phyloP scores from a whole-genome alignment of 2,888 invertebrate genomes.

The Phengaris arion region DNA sequence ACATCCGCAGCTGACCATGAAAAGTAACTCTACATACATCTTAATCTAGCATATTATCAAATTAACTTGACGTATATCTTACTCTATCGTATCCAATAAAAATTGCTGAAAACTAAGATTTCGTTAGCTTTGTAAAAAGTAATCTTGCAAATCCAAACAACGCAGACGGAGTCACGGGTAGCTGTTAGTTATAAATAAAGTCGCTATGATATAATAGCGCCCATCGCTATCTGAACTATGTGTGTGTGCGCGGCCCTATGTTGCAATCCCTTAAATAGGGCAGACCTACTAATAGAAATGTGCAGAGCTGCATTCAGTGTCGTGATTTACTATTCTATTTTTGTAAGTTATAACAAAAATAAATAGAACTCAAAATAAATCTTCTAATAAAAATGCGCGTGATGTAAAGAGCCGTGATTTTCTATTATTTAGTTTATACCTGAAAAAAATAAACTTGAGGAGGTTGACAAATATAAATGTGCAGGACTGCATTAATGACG shows the following conservation, averaged over 20 bases:
- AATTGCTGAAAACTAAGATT: neutral
- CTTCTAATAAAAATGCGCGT: no score
- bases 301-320: conserved; percentile 54
- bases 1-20: no score
- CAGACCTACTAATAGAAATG: conserved; percentile 74
- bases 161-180: conserved; percentile 20
- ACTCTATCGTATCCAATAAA: neutral
- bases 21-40: neutral
- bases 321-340: conserved; percentile 25
- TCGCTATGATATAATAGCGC: conserved; percentile 33
- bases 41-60: neutral
- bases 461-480: no score
- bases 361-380: no score
- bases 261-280: conserved; percentile 79
- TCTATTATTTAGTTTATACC: no score
- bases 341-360: no score
- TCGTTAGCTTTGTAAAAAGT: neutral
- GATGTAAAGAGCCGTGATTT: no score
- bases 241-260: conserved; percentile 61
- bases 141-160: conserved; percentile 6
- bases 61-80: neutral
- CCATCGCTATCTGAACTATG: conserved; percentile 38
- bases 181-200: conserved; percentile 30
- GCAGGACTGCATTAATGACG: no score
- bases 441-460: no score